A percentile compares a stretch with the other conserved stretches of the same genome.
Conservation (phyloP, 1,140 invertebrate genomes). For the Heliothis virescens region DNA sequence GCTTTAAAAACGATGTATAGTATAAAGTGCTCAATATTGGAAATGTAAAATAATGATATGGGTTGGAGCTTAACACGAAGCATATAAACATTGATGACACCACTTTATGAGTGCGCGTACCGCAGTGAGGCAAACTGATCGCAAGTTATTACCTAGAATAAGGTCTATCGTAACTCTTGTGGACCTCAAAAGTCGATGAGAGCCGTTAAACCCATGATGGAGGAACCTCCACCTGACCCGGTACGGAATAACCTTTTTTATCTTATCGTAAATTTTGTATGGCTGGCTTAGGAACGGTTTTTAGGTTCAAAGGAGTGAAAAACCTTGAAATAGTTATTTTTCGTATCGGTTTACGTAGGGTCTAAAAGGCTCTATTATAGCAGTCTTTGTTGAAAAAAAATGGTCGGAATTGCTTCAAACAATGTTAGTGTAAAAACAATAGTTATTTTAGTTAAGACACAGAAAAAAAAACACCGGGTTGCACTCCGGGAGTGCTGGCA, state of each 20-base stretch:
- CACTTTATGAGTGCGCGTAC: constrained; percentile 12
- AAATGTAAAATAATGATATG: constrained; percentile 8
- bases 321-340: background rate
- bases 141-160: constrained; percentile 37
- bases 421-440: too few relatives aligned
- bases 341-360: constrained; percentile 15
- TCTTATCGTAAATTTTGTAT: constrained; percentile 33
- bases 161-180: constrained; percentile 42
- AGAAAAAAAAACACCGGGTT: too few relatives aligned
- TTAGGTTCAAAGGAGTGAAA: constrained; percentile 15
- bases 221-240: constrained; percentile 21
- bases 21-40: too few relatives aligned
- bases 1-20: too few relatives aligned
- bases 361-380: background rate
- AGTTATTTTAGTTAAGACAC: too few relatives aligned
- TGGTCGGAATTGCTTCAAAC: background rate
- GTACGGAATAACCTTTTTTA: constrained; percentile 35
- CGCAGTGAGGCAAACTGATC: constrained; percentile 7
- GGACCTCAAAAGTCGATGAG: constrained; percentile 35
- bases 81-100: constrained; percentile 40
- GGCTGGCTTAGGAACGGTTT: constrained; percentile 23
- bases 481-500: too few relatives aligned
- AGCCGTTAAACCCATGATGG: constrained; percentile 46
- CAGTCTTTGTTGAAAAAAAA: background rate
- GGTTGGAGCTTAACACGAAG: constrained; percentile 2